These are phyloP conservation scores for Nettapus auritus DNA, from an alignment of 2,113 vertebrate species.

Conservation along the genomic window DNA sequence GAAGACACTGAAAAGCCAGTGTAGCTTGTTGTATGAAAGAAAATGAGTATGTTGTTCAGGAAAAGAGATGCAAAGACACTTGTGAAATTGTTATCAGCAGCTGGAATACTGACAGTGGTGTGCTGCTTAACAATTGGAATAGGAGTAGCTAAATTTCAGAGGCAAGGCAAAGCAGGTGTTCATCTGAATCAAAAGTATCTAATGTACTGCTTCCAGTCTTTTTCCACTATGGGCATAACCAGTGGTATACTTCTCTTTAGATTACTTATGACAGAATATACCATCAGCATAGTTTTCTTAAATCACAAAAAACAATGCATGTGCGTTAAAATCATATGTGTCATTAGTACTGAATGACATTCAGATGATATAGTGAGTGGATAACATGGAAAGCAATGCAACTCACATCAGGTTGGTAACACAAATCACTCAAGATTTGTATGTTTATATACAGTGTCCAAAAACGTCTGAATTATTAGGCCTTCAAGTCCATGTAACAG, in stretches of 20 bases:
- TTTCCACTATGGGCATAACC: neutral
- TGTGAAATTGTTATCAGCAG: neutral
- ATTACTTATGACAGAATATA: neutral
- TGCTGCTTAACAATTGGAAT: neutral
- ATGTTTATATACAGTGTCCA: neutral
- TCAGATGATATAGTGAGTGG: neutral
- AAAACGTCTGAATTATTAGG: neutral
- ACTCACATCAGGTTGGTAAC: fast-evolving
- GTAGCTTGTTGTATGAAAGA: neutral
- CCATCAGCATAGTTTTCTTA: neutral
- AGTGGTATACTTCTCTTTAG: neutral
- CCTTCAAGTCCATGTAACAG: neutral
- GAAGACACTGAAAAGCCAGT: neutral
- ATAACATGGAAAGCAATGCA: neutral
- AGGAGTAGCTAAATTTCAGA: constrained; percentile 10
- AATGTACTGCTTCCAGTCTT: neutral
- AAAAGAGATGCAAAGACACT: neutral
- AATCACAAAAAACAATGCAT: neutral
- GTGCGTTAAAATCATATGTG: neutral
- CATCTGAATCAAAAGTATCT: neutral
- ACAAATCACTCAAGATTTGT: neutral
- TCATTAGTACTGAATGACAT: neutral
- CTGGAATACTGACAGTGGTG: neutral
- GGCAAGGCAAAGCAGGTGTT: neutral
- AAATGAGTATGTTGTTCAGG: neutral